Base-by-base conservation (phyloP, 2,113 vertebrate genomes). In the Labeo rohita region DNA sequence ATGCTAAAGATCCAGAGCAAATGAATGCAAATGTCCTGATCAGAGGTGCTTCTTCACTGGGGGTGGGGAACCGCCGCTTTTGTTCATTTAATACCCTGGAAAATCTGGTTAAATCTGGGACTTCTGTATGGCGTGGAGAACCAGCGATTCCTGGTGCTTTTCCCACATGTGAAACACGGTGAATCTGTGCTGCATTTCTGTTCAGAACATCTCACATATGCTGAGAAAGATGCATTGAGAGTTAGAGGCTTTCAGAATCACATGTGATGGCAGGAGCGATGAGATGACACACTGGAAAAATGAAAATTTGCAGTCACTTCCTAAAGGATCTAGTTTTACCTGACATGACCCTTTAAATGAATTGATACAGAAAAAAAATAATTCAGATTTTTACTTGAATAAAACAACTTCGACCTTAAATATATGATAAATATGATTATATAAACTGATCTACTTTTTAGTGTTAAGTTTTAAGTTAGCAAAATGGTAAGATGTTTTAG, bases 51-150 rank as follows among this genome's bases (percentile, higher is more conserved):
- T 91, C 89, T 90, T 94, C 91, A 84, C 89, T 93, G 90, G 89
- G 90, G 45, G 79, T 84, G 86, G 90, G 79, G 88, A 84, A 72
- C 28, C 28, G 59, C 59, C 91, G 89, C 91, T 94, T 93, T 94
- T 92, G 93, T 90, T 92, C 87, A 85, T 85, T 90, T 93, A 91
- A 93, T 94, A 94, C 93, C 93, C 92, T 92, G 91, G 89, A 93
- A 94, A 94, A 94, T 91, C 93, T 95, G 93, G 89, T 93, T 94
- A 93, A 89, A 92, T 92, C 88, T 77, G 89, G 89, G 80, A 90
- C 80, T n/a, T 59, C 16, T 39, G 39, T 39, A 39, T 39, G 39
- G 39, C 39, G 39, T 59, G 91, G 43, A 73, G 70, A 87, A 47
- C 54, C 16, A 21, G 54, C 54, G 8, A 21, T 18, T 21, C 16